phyloP scores from a whole-genome alignment of 2,888 invertebrate genomes.

The Anticlea derivata region DNA sequence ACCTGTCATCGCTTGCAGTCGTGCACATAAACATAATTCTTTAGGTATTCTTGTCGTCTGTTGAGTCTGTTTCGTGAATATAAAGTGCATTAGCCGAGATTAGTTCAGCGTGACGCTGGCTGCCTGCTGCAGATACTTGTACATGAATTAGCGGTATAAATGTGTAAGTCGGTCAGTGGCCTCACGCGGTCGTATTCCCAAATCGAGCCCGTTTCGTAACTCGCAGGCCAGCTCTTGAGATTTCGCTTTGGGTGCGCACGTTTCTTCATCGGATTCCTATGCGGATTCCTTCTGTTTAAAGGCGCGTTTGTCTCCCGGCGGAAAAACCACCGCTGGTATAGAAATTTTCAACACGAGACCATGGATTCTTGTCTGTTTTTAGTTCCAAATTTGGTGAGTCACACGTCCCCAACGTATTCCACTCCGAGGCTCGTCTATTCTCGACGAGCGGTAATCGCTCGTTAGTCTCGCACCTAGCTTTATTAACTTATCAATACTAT shows the following conservation, averaged over 20 bases:
- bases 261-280: constrained; percentile 52
- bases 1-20: constrained; percentile 67
- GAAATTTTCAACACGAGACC: constrained; percentile 59
- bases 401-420: constrained; percentile 69
- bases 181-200: constrained; percentile 69
- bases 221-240: constrained; percentile 57
- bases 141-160: constrained; percentile 79
- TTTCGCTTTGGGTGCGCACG: constrained; percentile 69
- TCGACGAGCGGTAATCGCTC: constrained; percentile 69
- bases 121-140: constrained; percentile 65
- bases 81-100: constrained; percentile 60
- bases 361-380: constrained; percentile 57
- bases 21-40: constrained; percentile 72
- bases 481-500: constrained; percentile 84
- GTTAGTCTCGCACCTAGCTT: constrained; percentile 75
- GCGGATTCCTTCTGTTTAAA: constrained; percentile 56
- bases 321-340: constrained; percentile 53
- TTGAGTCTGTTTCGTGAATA: constrained; percentile 64
- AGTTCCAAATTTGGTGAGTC: constrained; percentile 54
- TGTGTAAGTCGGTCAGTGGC: constrained; percentile 81
- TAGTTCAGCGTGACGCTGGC: constrained; percentile 52
- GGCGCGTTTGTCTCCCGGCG: constrained; percentile 49
- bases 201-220: constrained; percentile 77
- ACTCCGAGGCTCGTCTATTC: constrained; percentile 63
- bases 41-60: constrained; percentile 68